Evolutionary conservation across 2,113 vertebrate species (phyloP), one percentile per base, ranked within the genome.

Genomic region (Bucco capensis): DNA sequence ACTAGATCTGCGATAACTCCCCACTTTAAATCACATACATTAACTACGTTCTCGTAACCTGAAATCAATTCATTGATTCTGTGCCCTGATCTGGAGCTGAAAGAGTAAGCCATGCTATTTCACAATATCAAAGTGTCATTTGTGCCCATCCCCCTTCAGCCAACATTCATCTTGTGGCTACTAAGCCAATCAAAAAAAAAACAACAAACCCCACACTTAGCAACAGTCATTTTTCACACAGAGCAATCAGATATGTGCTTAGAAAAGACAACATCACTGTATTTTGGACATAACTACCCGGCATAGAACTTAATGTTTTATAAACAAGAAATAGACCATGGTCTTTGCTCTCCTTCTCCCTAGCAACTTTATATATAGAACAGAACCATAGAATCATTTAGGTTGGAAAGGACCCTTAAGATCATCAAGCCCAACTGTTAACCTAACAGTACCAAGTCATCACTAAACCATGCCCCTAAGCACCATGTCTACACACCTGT

Each of bases 181-280:
- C 10, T 17, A 85, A 30, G 5, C 64, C 42, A 86, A 30, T 42
- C 27, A 44, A 89, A 78, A 61, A 85, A 42, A 42, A 42, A 42
- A 42, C 40, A 42, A 42, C 11, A 42, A 42, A 42, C 15, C 40
- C 40, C 40, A n/a, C 40, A 42, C 40, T 42, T 15, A 12, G 57
- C 64, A 94, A 89, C 44, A 60, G 31, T 17, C 17, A 24, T 35
- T 85, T 86, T 93, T 51, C 46, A 89, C 66, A 93, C 5, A 87
- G 11, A 85, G 28, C 16, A 91, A 60, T 53, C 65, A 84, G 35
- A 15, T 83, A 73, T 1, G 4, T 66, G 28, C 47, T 80, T 94
- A 40, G 61, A 81, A 90, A 89, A 90, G 47, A 31, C 27, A 33
- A 2, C 31, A 88, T 44, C 64, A 82, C 37, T 65, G 46, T 54